A percentile compares a stretch with the other conserved stretches of the same genome.
Evolutionary conservation across 1,140 invertebrate genomes (phyloP).

Genomic region (Ips nitidus): DNA sequence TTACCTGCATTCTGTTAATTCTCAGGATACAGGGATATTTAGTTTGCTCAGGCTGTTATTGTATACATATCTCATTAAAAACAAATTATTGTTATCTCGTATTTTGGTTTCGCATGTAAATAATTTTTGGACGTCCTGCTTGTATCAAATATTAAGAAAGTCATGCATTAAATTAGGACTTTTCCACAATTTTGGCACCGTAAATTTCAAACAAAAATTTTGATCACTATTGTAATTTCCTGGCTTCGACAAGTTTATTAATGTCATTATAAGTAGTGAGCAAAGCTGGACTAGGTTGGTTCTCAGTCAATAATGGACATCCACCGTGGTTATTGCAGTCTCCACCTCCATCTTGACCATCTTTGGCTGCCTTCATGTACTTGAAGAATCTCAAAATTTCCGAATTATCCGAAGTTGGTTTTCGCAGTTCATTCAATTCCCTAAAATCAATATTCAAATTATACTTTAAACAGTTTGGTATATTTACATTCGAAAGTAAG

Average conservation of each 20-base stretch:
- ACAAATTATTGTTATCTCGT: too few relatives aligned
- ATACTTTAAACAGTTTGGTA: conserved; percentile 2
- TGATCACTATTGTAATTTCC: conserved; percentile 51
- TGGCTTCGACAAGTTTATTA: conserved; percentile 79
- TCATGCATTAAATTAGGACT: too few relatives aligned
- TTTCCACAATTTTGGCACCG: too few relatives aligned
- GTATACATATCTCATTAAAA: too few relatives aligned
- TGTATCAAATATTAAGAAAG: too few relatives aligned
- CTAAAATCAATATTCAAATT: conserved; percentile 53
- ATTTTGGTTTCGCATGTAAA: too few relatives aligned
- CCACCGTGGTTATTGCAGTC: conserved; percentile 65
- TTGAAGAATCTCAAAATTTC: conserved; percentile 83
- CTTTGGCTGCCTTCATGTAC: conserved; percentile 85
- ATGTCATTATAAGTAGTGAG: conserved; percentile 82
- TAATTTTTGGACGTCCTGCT: too few relatives aligned
- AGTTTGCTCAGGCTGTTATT: too few relatives aligned
- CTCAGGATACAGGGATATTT: too few relatives aligned
- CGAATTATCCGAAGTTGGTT: conserved; percentile 78
- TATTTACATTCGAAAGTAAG: background rate
- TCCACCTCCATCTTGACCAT: conserved; percentile 72
- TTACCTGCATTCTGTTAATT: too few relatives aligned
- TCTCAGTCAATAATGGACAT: conserved; percentile 55
- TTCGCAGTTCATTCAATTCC: conserved; percentile 78
- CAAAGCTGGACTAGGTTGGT: conserved; percentile 73
- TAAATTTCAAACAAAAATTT: too few relatives aligned